A percentile compares a stretch with the other conserved stretches of the same genome.
Conservation (phyloP, 2,888 invertebrate species). For the Synergus japonicus region DNA sequence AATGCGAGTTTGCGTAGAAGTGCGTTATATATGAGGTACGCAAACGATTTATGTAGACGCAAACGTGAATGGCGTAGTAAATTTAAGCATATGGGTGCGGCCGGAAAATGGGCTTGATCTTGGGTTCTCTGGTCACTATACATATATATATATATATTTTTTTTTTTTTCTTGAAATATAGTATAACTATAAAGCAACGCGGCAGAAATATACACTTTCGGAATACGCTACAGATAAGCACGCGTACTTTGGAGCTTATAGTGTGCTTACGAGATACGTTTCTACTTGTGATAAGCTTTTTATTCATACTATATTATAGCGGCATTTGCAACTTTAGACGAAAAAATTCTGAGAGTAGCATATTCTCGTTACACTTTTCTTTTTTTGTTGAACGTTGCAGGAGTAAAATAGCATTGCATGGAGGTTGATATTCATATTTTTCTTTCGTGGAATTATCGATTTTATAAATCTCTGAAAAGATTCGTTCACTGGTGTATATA, state of each 20-base stretch:
- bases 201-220: slow-evolving; percentile 22
- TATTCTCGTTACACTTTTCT: too few relatives aligned
- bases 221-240: slow-evolving; percentile 27
- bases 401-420: background rate
- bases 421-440: slow-evolving; percentile 3
- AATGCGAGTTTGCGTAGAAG: slow-evolving; percentile 50
- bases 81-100: slow-evolving; percentile 65
- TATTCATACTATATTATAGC: background rate
- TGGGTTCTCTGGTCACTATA: background rate
- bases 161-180: background rate
- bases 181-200: background rate
- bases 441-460: background rate
- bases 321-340: background rate
- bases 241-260: slow-evolving; percentile 30
- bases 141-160: background rate
- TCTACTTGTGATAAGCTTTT: slow-evolving; percentile 8
- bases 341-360: background rate
- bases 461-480: background rate
- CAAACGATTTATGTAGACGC: slow-evolving; percentile 66
- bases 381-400: background rate
- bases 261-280: slow-evolving; percentile 25
- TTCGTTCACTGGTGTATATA: background rate
- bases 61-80: slow-evolving; percentile 69
- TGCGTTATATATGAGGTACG: slow-evolving; percentile 50
- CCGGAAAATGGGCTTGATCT: slow-evolving; percentile 55